Base-by-base conservation (phyloP, 1,140 invertebrate genomes). In the Apis laboriosa region DNA sequence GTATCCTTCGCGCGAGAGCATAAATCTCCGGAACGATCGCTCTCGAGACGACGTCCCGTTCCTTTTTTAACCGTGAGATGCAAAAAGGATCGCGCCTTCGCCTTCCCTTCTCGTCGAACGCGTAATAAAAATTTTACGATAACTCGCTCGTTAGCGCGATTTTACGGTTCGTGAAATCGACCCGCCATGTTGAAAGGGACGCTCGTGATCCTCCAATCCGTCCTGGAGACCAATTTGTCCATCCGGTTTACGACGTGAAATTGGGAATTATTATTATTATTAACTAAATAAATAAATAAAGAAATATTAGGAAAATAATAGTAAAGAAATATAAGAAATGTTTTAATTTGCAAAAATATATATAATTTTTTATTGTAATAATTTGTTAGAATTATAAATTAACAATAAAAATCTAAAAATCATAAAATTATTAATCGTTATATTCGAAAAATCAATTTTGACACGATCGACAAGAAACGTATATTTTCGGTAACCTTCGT, bases 71-170 rank as follows among this genome's bases (percentile, higher is more conserved):
- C 28, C 9, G 5, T 43, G 17, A 9, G 70, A 28, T 34, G 72
- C 55, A 24, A 15, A 43, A 61, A 60, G 28, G 28, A 24, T 73
- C 53, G 53, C 24, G 56, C 8, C 58, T 17, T 56, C 21, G 58
- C 34, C 58, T 66, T n/a, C 34, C 28, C 11, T 74, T 13, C 68
- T 55, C n/a, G 49, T n/a, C 28, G 56, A 9, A 15, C 24, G 21
- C 17, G 34, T 61, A 61, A 74, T 74, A 74, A 74, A 74, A 61
- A 74, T 61, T 74, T 74, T 74, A 74, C 72, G 72, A 56, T 61
- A 74, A 74, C 34, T 60, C 56, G 72, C 72, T 74, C 56, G 72
- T 74, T 74, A 74, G 72, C 72, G 56, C 12, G 28, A 74, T 74
- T 74, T 74, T 74, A 74, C 53, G 72, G 28, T 19, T 74, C 34